Base-by-base conservation (phyloP, 2,888 invertebrate genomes). In the Plebejus argus region DNA sequence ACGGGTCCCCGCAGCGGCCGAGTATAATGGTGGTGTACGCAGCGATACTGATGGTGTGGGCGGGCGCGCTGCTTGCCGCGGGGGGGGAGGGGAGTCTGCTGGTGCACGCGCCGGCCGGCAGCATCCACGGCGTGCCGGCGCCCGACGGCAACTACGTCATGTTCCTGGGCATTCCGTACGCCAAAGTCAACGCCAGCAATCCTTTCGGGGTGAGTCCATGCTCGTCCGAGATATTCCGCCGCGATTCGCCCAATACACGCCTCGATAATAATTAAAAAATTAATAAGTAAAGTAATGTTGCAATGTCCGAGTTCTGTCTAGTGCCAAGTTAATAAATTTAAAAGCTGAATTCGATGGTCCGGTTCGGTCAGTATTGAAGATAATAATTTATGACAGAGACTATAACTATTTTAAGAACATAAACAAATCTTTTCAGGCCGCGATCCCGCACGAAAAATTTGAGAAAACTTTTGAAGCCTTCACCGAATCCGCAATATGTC, bases 401-500 rank as follows among this genome's bases (percentile, higher is more conserved):
- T 4, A 33, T 33, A 33, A 33, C 33, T 3, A 33, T 33, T 5
- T 33, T 33, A 3, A 33, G 33, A 33, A 33, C 33, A 33, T 33
- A 33, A 33, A 33, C 33, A 33, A 33, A 33, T 33, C 1, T 1
- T 49, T 56, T 56, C 56, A 56, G 56, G 56, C n/a, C 1, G 18
- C 56, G 6, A 15, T 56, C 12, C 56, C 58, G 7, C 28, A 28
- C 12, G 53, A 53, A 15, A 76, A 23, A 56, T 76, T 76, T n/a
- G 33, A 76, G 0, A 76, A 23, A 23, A 18, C n/a, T 18, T 76
- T 56, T 10, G 33, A 56, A 23, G 75, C 75, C 3, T 6, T 6
- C 75, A 58, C 53, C 33, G 75, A 76, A 4, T 33, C 75, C 15
- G 33, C 10, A 56, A n/a, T 56, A 15, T 76, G 75, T 28, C 75